Percentiles rank a stretch among this genome's conserved stretches.
Evolutionary conservation across 2,113 vertebrate species (phyloP).

Genomic region (Mobula hypostoma): DNA sequence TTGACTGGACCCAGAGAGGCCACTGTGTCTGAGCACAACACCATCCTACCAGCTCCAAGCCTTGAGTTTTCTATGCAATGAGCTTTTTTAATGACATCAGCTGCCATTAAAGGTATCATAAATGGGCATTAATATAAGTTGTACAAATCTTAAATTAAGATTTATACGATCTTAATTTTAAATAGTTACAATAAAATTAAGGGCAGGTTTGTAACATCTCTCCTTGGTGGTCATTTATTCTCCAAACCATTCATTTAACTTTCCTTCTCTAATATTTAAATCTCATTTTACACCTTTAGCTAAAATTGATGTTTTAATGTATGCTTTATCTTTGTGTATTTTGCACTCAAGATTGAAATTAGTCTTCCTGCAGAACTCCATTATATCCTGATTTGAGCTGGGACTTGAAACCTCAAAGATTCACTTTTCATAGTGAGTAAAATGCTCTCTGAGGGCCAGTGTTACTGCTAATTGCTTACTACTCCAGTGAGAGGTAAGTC

Average conservation of each 20-base stretch:
- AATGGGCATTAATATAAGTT: too few species aligned
- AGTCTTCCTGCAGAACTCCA: background rate
- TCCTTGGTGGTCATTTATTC: background rate
- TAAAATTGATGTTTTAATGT: background rate
- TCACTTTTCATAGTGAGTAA: background rate
- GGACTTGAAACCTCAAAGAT: background rate
- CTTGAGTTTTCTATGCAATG: too few species aligned
- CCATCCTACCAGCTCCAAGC: too few species aligned
- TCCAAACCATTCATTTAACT: background rate
- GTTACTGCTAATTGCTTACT: background rate
- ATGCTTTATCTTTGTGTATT: background rate
- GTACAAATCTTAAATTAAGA: too few species aligned
- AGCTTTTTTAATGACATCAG: too few species aligned
- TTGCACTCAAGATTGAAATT: background rate
- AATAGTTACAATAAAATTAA: background rate
- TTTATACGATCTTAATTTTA: too few species aligned
- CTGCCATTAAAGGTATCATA: too few species aligned
- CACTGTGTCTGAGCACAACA: too few species aligned
- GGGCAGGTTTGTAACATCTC: background rate
- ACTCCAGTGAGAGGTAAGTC: background rate
- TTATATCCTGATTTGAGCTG: background rate
- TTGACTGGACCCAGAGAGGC: too few species aligned
- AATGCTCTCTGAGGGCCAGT: background rate
- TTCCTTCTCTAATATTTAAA: background rate
- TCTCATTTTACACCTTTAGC: background rate